Evolutionary conservation across 2,888 invertebrate genomes (phyloP), one percentile per base, ranked within the genome.

Genomic region (Sisyra terminalis): DNA sequence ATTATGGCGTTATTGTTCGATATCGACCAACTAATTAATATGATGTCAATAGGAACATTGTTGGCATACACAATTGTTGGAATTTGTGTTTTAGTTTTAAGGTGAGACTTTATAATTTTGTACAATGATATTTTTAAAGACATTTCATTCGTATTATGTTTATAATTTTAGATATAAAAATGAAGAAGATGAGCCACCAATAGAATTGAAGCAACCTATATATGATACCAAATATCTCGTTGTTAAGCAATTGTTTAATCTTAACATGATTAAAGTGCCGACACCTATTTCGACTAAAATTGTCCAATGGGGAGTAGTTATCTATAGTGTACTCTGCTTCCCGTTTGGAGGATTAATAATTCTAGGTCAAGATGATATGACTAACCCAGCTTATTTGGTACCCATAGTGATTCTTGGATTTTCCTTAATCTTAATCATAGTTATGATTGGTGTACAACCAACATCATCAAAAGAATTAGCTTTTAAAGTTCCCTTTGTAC

Each of bases 21-120:
- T 63, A 65, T 93, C 46, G 75, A 86, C 46, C 90, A 92, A 56
- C 65, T 94, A 44, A 90, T 94, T 46, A 89, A 94, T 55, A 93
- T 94, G 83, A 90, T 94, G 88, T 92, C 92, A 7, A 93, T 94
- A 51, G 88, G 88, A 9, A 89, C 89, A 0, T 66, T 90, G 2
- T 67, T 89, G 42, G 90, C 90, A 0, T 93, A 93, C 58, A 86
- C 89, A 2, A 89, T 93, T 49, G 93, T 94, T 1, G 87, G 90
- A 1, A 76, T 88, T 44, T 86, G 88, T 52, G 89, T 94, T 2
- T 70, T 93, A 7, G 75, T 94, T 42, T 68, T 93, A 29, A 79
- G 93, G 71, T 92, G 70, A n/a, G n/a, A n/a, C n/a, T n/a, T n/a
- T n/a, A n/a, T n/a, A n/a, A n/a, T n/a, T n/a, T n/a, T n/a, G n/a